A percentile compares a stretch with the other conserved stretches of the same genome.
Conservation (phyloP, 1,140 invertebrate species). For the Luehdorfia chinensis region DNA sequence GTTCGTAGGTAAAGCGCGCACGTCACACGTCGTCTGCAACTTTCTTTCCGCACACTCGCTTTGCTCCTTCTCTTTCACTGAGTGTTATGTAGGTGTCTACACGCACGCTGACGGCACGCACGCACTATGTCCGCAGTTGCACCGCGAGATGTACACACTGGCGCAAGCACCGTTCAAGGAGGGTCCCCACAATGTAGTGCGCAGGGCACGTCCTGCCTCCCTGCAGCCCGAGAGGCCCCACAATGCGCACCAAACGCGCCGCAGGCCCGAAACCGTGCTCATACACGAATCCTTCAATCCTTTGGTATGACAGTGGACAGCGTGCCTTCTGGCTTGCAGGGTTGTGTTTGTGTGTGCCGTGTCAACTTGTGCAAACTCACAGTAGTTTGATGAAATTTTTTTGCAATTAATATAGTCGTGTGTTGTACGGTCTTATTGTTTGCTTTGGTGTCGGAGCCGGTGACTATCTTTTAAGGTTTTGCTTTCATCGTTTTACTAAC, state of each 20-base stretch:
- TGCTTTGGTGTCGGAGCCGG: neutral
- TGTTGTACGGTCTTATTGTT: constrained; percentile 19
- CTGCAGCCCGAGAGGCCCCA: constrained; percentile 40
- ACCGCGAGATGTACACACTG: constrained; percentile 53
- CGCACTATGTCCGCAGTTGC: constrained; percentile 39
- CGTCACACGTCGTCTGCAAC: too few relatives aligned
- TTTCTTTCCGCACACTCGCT: too few relatives aligned
- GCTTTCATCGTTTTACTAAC: too few relatives aligned
- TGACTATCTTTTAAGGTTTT: too few relatives aligned
- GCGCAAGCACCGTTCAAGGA: constrained; percentile 27
- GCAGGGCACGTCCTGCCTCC: constrained; percentile 33
- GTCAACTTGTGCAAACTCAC: neutral
- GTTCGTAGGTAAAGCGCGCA: too few relatives aligned
- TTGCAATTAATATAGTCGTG: too few relatives aligned
- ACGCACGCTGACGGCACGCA: too few relatives aligned
- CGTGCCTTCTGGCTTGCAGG: too few relatives aligned
- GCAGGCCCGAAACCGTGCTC: constrained; percentile 46
- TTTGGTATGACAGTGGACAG: constrained; percentile 28
- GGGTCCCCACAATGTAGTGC: constrained; percentile 14
- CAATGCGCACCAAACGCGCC: constrained; percentile 16
- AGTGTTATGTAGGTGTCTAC: too few relatives aligned
- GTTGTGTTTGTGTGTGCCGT: neutral
- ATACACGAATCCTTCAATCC: constrained; percentile 44
- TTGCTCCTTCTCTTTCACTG: too few relatives aligned
- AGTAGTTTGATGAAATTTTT: too few relatives aligned